Conservation (phyloP, 2,113 vertebrate genomes). For the Pygoscelis adeliae region DNA sequence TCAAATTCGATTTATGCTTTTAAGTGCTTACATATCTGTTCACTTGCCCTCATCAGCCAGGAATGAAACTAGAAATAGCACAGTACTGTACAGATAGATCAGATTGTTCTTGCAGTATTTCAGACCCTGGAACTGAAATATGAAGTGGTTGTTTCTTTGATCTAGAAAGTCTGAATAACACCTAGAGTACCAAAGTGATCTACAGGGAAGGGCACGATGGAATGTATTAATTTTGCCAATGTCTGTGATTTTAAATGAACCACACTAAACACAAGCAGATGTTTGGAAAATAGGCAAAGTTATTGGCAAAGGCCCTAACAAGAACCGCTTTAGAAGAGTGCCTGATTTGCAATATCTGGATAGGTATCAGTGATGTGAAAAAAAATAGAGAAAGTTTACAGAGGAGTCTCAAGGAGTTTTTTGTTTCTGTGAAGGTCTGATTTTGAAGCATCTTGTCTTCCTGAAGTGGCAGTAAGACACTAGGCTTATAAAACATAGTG, state of each 20-base stretch:
- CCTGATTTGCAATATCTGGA: neutral
- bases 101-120: neutral
- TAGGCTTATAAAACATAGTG: neutral
- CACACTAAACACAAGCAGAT: neutral
- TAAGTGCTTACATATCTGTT: neutral
- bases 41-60: neutral
- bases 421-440: neutral
- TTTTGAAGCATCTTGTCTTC: neutral
- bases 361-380: neutral
- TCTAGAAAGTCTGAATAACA: slow-evolving; percentile 23
- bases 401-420: neutral
- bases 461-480: neutral
- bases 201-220: neutral
- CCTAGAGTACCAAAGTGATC: neutral
- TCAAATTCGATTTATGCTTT: neutral
- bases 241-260: slow-evolving; percentile 1
- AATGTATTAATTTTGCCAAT: neutral
- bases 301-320: neutral
- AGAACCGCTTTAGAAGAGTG: neutral
- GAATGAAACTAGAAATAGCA: slow-evolving; percentile 1
- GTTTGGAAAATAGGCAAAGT: neutral
- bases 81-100: neutral
- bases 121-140: neutral
- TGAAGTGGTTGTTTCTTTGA: slow-evolving; percentile 9
- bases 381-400: neutral